Evolutionary conservation across 2,797 vertebrate genomes (phyloP).

Genomic region (Tadarida brasiliensis): DNA sequence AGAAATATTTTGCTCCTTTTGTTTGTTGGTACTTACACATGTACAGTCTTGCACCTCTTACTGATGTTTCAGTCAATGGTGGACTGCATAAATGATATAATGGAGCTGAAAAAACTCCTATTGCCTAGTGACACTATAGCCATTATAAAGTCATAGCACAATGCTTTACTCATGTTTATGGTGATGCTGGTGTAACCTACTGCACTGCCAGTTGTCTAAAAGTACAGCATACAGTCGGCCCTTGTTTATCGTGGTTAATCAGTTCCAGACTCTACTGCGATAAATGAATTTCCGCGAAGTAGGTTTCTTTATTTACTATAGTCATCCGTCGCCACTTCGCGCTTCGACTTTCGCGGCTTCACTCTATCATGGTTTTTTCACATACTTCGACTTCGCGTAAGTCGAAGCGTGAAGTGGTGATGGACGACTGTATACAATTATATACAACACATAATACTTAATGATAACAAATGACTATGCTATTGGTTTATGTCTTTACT

Average conservation of each 20-base stretch:
- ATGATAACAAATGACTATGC: neutral
- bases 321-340: no score
- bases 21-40: neutral
- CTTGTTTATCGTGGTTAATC: no score
- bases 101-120: neutral
- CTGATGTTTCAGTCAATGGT: neutral
- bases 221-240: no score
- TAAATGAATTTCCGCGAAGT: no score
- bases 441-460: no score
- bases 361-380: no score
- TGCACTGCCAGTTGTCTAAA: neutral
- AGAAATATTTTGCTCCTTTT: neutral
- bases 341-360: no score
- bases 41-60: neutral
- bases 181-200: neutral
- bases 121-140: neutral
- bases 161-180: neutral
- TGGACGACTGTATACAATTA: neutral
- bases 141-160: neutral
- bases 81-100: neutral
- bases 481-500: neutral
- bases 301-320: no score
- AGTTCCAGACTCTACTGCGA: no score
- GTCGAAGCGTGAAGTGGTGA: no score
- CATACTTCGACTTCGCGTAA: no score